These are phyloP conservation scores for Stenodema calcarata DNA, from an alignment of 2,888 invertebrate species.

Conservation along the genomic window DNA sequence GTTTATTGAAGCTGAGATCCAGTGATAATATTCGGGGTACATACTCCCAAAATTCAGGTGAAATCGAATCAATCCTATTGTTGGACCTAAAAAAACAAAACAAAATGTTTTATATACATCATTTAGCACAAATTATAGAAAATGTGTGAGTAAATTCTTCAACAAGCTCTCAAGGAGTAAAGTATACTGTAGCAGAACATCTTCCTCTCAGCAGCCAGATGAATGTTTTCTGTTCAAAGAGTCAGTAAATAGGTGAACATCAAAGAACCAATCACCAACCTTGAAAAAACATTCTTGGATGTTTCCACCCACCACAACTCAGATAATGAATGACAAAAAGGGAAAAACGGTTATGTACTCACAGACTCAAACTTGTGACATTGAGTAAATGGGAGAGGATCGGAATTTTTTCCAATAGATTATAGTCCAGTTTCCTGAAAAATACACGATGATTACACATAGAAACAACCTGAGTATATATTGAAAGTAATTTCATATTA, in stretches of 20 bases:
- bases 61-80: conserved; percentile 64
- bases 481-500: too few species aligned
- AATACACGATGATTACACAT: not conserved
- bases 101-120: not conserved
- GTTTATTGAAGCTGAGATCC: conserved; percentile 71
- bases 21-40: conserved; percentile 67
- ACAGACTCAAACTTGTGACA: conserved; percentile 28
- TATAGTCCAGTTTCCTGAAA: conserved; percentile 47
- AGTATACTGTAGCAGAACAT: too few species aligned
- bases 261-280: too few species aligned
- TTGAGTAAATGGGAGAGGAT: not conserved
- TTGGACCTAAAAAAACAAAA: conserved; percentile 62
- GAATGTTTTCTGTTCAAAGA: too few species aligned
- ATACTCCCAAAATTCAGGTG: conserved; percentile 63
- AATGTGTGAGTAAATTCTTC: too few species aligned
- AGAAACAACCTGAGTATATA: not conserved
- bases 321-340: not conserved
- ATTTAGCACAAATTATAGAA: too few species aligned
- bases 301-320: too few species aligned
- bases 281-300: too few species aligned
- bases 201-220: too few species aligned
- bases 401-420: conserved; percentile 13
- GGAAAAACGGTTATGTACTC: conserved; percentile 23
- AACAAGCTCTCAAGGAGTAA: too few species aligned
- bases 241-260: too few species aligned